A percentile compares a stretch with the other conserved stretches of the same genome.
phyloP scores from a whole-genome alignment of 2,113 vertebrate genomes.

The Corydoras sp. region DNA sequence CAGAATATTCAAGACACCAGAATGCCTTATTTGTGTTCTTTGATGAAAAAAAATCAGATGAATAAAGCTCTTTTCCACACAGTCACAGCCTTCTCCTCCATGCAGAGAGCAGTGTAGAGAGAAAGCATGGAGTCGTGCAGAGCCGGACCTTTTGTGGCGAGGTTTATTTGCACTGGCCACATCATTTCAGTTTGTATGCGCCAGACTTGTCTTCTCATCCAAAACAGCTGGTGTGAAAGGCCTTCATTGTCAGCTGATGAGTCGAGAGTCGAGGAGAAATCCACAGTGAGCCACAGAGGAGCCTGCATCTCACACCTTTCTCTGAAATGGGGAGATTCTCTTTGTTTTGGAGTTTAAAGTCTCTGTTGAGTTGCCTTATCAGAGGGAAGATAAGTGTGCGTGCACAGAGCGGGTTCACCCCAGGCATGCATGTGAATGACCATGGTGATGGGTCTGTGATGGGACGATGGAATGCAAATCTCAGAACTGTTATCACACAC shows the following conservation, averaged over 20 bases:
- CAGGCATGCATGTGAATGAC: slow-evolving; percentile 34
- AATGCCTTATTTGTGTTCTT: slow-evolving; percentile 30
- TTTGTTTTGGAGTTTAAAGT: slow-evolving; percentile 25
- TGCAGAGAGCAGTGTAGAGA: slow-evolving; percentile 7
- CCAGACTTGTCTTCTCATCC: not conserved
- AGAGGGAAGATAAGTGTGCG: slow-evolving; percentile 21
- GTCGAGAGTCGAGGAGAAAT: slow-evolving; percentile 42
- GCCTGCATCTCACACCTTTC: slow-evolving; percentile 48
- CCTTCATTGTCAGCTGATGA: slow-evolving; percentile 57
- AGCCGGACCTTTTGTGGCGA: slow-evolving; percentile 39
- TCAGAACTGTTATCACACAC: slow-evolving; percentile 37
- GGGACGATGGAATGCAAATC: slow-evolving; percentile 21
- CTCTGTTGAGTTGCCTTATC: slow-evolving; percentile 6
- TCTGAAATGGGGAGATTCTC: not conserved
- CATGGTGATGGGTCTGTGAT: slow-evolving; percentile 38
- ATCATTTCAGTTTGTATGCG: slow-evolving; percentile 36
- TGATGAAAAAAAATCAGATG: slow-evolving; percentile 40
- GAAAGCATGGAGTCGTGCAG: slow-evolving; percentile 6
- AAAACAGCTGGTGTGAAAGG: slow-evolving; percentile 30
- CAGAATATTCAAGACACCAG: slow-evolving; percentile 56
- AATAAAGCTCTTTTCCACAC: slow-evolving; percentile 37
- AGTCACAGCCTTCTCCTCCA: slow-evolving; percentile 25
- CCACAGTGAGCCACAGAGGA: slow-evolving; percentile 47
- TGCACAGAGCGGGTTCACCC: slow-evolving; percentile 14
- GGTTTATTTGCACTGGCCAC: slow-evolving; percentile 39